Conservation (phyloP, 2,797 vertebrate genomes). For the Craterocephalus amniculus region DNA sequence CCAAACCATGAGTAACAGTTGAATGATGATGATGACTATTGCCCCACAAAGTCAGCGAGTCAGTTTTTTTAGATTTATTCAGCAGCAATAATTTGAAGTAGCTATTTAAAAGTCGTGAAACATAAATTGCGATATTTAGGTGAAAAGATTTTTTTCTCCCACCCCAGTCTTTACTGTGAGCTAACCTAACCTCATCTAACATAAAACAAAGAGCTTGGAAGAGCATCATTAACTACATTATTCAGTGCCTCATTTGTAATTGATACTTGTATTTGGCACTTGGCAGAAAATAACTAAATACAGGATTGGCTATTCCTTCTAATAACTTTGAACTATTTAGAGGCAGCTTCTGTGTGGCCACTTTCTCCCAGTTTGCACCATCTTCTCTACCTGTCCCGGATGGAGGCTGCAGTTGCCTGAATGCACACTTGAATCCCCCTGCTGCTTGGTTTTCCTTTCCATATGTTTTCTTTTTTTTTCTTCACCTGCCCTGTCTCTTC, state of each 20-base stretch:
- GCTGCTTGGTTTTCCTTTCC: conserved; percentile 34
- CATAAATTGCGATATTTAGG: too few relatives aligned
- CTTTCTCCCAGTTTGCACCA: conserved; percentile 16
- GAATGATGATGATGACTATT: too few relatives aligned
- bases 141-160: too few relatives aligned
- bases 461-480: conserved; percentile 29
- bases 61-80: too few relatives aligned
- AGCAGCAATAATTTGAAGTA: too few relatives aligned
- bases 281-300: conserved; percentile 27
- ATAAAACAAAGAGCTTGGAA: not conserved
- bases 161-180: not conserved
- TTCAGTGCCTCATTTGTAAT: not conserved
- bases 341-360: conserved; percentile 22
- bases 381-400: conserved; percentile 30
- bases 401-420: conserved; percentile 37
- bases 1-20: too few relatives aligned
- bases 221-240: not conserved
- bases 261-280: not conserved
- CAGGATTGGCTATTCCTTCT: conserved; percentile 25
- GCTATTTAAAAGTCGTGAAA: too few relatives aligned
- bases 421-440: conserved; percentile 25
- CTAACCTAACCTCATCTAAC: not conserved
- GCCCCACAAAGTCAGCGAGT: too few relatives aligned
- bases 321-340: conserved; percentile 20
- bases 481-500: conserved; percentile 49